Evolutionary conservation across 2,888 invertebrate species (phyloP).

Genomic region (Caenorhabditis panamensis): DNA sequence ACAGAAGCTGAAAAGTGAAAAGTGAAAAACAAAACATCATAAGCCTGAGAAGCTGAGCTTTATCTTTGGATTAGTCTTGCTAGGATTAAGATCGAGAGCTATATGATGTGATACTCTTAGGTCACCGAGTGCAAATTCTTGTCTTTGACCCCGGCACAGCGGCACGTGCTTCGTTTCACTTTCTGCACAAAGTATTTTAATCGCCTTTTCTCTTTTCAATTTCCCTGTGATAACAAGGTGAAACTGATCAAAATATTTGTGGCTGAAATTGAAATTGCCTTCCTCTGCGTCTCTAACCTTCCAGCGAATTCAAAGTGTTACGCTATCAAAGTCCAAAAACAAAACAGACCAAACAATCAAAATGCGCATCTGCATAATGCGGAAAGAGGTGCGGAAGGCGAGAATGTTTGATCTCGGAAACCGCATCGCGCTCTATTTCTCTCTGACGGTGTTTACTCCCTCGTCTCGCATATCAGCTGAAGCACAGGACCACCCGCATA

Average conservation of each 20-base stretch:
- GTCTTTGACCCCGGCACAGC: not conserved
- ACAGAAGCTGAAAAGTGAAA: too few relatives aligned
- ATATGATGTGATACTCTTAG: too few relatives aligned
- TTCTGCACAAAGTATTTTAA: slow-evolving; percentile 1
- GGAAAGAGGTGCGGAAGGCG: slow-evolving; percentile 2
- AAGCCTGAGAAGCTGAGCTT: too few relatives aligned
- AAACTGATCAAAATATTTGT: slow-evolving; percentile 3
- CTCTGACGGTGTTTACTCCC: not conserved
- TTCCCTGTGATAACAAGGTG: slow-evolving; percentile 10
- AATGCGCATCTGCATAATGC: slow-evolving; percentile 1
- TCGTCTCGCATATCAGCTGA: slow-evolving; percentile 11
- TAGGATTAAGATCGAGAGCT: too few relatives aligned
- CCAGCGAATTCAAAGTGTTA: not conserved
- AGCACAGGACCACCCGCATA: slow-evolving; percentile 5
- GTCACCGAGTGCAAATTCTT: not conserved
- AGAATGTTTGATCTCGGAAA: slow-evolving; percentile 28
- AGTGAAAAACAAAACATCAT: too few relatives aligned
- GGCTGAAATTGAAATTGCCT: not conserved
- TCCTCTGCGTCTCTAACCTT: not conserved
- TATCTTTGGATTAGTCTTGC: too few relatives aligned
- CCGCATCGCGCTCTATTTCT: slow-evolving; percentile 18
- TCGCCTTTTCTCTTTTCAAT: not conserved
- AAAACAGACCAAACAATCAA: not conserved
- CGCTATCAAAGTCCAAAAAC: not conserved
- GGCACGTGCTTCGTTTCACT: not conserved